Conservation (phyloP, 2,888 invertebrate genomes). For the Temnothorax unifasciatus region DNA sequence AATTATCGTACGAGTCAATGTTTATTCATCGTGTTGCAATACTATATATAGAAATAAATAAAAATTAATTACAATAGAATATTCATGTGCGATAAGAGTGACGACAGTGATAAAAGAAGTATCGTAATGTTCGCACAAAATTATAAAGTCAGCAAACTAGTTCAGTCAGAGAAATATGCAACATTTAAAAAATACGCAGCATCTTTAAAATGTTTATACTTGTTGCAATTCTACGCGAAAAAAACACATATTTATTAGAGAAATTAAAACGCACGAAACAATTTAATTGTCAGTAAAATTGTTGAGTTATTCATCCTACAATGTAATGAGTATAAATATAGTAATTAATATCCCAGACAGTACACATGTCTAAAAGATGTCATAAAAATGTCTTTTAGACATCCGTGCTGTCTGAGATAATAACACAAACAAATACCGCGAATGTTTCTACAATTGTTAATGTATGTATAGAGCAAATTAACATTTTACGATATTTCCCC, state of each 20-base stretch:
- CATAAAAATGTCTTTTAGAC: no score
- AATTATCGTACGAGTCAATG: neutral
- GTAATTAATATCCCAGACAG: neutral
- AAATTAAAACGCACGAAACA: neutral
- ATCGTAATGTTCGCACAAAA: conserved; percentile 30
- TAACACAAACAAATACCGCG: neutral
- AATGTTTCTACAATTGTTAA: neutral
- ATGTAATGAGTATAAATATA: neutral
- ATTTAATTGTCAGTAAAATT: neutral
- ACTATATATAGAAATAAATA: neutral
- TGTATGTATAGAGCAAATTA: neutral
- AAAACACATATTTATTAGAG: neutral
- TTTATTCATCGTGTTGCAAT: neutral
- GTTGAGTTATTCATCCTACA: neutral
- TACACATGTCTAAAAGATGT: no score
- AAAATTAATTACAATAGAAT: neutral
- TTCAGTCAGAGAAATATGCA: neutral
- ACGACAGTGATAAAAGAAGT: neutral
- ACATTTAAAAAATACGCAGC: neutral
- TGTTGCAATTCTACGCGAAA: neutral
- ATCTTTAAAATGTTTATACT: neutral
- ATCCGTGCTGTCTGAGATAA: neutral
- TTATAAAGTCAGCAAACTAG: conserved; percentile 1
- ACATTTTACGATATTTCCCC: neutral
- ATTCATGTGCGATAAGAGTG: conserved; percentile 34